A percentile compares a stretch with the other conserved stretches of the same genome.
These are phyloP conservation scores for Archivesica marissinica DNA, from an alignment of 1,140 invertebrate genomes.

Conservation along the genomic window DNA sequence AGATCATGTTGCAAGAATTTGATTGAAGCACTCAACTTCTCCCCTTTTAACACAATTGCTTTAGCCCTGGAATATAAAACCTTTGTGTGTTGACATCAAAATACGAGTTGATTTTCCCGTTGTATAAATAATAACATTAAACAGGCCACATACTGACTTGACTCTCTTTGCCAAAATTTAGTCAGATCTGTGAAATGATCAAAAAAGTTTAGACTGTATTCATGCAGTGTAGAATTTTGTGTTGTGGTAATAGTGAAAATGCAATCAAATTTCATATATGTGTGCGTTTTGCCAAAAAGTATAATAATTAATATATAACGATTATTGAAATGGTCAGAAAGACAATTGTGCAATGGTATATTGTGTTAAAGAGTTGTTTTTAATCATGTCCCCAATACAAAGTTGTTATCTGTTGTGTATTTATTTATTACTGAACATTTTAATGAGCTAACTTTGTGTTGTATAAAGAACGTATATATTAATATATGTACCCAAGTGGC, in stretches of 20 bases:
- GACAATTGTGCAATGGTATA: constrained; percentile 19
- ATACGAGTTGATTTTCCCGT: no score
- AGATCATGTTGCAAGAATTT: no score
- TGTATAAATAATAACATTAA: no score
- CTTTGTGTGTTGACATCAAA: no score
- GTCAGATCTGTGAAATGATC: no score
- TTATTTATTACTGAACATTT: constrained; percentile 12
- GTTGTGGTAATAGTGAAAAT: not conserved
- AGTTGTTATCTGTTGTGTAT: constrained; percentile 31
- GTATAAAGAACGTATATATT: not conserved
- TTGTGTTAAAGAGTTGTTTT: constrained; percentile 14
- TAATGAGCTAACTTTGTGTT: not conserved
- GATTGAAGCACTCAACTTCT: no score
- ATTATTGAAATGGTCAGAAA: not conserved
- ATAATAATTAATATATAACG: not conserved
- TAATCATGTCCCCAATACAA: constrained; percentile 16
- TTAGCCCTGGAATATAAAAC: no score
- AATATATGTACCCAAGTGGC: not conserved
- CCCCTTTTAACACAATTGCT: no score
- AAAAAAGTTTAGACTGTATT: no score
- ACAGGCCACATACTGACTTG: no score
- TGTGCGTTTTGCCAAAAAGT: constrained; percentile 15
- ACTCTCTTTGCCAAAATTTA: no score
- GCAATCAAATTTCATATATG: constrained; percentile 6
- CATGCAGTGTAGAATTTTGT: not conserved